Conservation (phyloP, 2,113 vertebrate genomes). For the human region DNA sequence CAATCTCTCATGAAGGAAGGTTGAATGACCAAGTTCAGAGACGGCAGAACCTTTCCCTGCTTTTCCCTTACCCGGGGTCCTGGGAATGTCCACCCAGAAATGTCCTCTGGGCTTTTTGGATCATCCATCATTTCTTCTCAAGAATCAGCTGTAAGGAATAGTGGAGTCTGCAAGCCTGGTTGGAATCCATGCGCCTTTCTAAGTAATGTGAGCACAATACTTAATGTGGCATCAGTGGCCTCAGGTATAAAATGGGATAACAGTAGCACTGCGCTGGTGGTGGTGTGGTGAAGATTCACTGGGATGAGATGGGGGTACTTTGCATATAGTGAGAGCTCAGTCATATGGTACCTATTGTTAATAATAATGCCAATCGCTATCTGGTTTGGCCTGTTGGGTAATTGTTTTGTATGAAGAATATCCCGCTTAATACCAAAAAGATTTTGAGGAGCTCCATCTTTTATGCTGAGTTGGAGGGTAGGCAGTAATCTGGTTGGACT, state of each 20-base stretch:
- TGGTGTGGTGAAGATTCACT: background rate
- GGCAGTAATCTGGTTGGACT: background rate
- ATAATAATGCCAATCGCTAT: background rate
- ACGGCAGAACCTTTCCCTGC: background rate
- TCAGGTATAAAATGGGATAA: background rate
- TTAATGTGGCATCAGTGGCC: accelerated
- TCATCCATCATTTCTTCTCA: background rate
- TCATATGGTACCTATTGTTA: background rate
- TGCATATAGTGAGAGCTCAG: background rate
- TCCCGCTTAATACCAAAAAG: background rate
- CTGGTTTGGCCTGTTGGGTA: background rate
- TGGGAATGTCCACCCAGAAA: background rate
- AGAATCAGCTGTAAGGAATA: background rate
- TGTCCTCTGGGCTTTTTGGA: background rate
- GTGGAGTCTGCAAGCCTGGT: background rate
- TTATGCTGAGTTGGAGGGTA: background rate
- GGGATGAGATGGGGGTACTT: background rate
- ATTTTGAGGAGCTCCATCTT: background rate
- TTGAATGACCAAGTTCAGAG: background rate
- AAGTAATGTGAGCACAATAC: background rate
- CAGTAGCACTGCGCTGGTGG: too few species aligned
- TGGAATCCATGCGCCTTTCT: background rate
- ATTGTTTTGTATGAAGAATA: background rate
- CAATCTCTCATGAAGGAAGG: background rate
- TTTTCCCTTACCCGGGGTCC: background rate